Evolutionary conservation across 2,113 vertebrate genomes (phyloP).

Genomic region (Toxostoma redivivum): DNA sequence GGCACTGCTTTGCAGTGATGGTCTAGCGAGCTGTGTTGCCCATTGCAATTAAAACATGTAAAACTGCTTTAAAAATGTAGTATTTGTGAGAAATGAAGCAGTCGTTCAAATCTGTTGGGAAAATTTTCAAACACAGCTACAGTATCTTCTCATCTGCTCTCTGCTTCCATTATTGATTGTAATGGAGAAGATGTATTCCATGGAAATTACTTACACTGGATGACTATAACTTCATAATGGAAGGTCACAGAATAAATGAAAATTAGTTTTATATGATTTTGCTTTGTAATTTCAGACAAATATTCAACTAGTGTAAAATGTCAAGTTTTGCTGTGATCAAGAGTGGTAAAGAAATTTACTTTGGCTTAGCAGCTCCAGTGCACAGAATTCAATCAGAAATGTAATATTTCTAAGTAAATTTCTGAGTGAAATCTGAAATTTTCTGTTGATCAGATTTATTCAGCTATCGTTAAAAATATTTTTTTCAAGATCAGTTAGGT

Average conservation of each 20-base stretch:
- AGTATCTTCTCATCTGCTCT: not conserved
- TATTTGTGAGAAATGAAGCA: slow-evolving; percentile 22
- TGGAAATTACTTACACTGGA: not conserved
- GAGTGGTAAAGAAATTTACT: not conserved
- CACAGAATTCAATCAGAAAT: not conserved
- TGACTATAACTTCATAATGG: not conserved
- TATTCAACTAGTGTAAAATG: not conserved
- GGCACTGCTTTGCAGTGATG: not conserved
- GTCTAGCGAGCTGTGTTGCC: not conserved
- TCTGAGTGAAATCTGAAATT: not conserved
- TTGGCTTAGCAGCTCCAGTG: not conserved
- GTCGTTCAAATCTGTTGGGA: not conserved
- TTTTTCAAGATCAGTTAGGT: not conserved
- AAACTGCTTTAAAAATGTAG: slow-evolving; percentile 10
- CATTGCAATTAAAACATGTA: not conserved
- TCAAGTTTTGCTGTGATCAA: not conserved
- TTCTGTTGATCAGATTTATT: not conserved
- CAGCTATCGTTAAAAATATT: not conserved
- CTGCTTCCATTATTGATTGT: not conserved
- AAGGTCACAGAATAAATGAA: slow-evolving; percentile 11
- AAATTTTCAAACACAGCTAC: not conserved
- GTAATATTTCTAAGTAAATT: not conserved
- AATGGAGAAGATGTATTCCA: not conserved
- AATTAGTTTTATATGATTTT: not conserved
- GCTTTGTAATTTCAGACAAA: not conserved